Evolutionary conservation across 2,888 invertebrate species (phyloP), one percentile per base, ranked within the genome.

Genomic region (Sympetrum striolatum): DNA sequence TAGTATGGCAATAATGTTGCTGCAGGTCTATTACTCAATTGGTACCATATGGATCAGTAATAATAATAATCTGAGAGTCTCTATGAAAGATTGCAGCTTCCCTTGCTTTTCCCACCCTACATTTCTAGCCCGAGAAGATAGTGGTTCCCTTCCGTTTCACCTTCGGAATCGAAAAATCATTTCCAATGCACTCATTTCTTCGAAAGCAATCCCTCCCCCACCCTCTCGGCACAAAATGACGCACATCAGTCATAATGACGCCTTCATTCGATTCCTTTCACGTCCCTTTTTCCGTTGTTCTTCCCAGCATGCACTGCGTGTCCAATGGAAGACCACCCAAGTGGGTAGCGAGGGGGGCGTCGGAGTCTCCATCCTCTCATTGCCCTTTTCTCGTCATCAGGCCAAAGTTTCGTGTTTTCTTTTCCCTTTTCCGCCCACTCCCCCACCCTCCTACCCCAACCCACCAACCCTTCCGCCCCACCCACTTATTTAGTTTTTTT

Each of bases 211-310:
- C 86, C 86, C 39, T 64, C 31, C 60, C 86, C n/a, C 58, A 58
- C 60, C 58, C 58, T 82, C 82, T 58, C 60, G 60, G 22, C 60
- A 58, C 86, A 60, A 60, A 86, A 86, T 86, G 86, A 86, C 86
- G 86, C 60, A 39, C 86, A 86, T 86, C 86, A 86, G 86, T 86
- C 86, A 86, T 86, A 60, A 86, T 86, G 86, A 86, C 86, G 86
- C 86, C 86, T 86, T 64, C 86, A 86, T 86, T 86, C 86, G 86
- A 86, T 86, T 86, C 86, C 86, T 86, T 86, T 86, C 86, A 86
- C 86, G 31, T 44, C 25, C 35, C 37, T 60, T 86, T 86, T 86
- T 60, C 60, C 58, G 53, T 86, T 86, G 86, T 86, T 86, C 86
- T 86, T 86, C 86, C 86, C 86, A 86, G 86, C 86, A 64, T 86